phyloP scores from a whole-genome alignment of 2,113 vertebrate species.

The Nothobranchius kuhntae region DNA sequence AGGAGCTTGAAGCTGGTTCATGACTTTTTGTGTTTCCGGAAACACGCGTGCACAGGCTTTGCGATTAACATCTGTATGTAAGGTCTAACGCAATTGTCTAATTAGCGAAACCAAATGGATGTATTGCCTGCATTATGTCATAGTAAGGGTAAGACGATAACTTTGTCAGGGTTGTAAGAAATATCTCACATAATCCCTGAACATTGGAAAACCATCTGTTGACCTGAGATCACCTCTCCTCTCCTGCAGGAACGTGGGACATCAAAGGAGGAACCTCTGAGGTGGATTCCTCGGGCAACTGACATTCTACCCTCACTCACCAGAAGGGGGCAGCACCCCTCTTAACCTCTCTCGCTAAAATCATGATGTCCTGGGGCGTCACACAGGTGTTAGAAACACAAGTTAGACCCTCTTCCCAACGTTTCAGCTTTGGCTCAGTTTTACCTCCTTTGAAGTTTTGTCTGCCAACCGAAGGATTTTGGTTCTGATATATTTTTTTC shows the following conservation, averaged over 20 bases:
- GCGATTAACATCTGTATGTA: too few relatives aligned
- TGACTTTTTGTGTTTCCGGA: too few relatives aligned
- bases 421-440: constrained; percentile 16
- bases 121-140: too few relatives aligned
- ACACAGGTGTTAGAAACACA: constrained; percentile 13
- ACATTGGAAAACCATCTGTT: too few relatives aligned
- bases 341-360: constrained; percentile 7
- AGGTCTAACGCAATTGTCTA: too few relatives aligned
- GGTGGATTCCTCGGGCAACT: constrained; percentile 73
- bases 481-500: neutral
- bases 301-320: constrained; percentile 34
- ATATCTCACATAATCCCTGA: too few relatives aligned
- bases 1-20: too few relatives aligned
- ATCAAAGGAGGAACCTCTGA: constrained; percentile 71
- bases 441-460: neutral
- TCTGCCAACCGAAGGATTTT: constrained; percentile 10
- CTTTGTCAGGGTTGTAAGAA: too few relatives aligned
- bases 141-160: too few relatives aligned
- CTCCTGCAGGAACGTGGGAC: constrained; percentile 75
- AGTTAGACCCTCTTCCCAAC: constrained; percentile 10
- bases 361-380: constrained; percentile 15
- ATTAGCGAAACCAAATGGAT: too few relatives aligned
- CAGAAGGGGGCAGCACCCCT: constrained; percentile 21
- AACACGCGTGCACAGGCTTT: too few relatives aligned
- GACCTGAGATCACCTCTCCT: too few relatives aligned